Percentiles rank a stretch among this genome's conserved stretches.
Evolutionary conservation across 2,113 vertebrate genomes (phyloP).

Genomic region (Crotalus viridis): DNA sequence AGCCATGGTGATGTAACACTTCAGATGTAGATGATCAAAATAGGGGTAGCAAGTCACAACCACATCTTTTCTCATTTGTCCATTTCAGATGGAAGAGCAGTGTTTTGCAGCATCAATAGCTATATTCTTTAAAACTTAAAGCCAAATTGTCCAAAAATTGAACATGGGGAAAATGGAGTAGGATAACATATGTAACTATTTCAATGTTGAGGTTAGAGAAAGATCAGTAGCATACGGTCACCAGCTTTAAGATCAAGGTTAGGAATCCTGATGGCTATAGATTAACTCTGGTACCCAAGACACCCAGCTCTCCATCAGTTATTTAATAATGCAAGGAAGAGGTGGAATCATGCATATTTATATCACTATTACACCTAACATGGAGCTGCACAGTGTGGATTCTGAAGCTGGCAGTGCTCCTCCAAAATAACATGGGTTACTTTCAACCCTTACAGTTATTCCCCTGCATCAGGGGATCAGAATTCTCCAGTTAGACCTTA

Average conservation of each 20-base stretch:
- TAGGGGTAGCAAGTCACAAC: not conserved
- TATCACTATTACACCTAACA: not conserved
- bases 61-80: not conserved
- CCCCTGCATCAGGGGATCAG: not conserved
- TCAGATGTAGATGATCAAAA: not conserved
- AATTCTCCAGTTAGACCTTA: not conserved
- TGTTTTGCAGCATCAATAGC: not conserved
- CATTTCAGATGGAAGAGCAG: not conserved
- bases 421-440: not conserved
- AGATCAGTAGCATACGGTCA: not conserved
- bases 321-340: not conserved
- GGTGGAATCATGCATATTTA: not conserved
- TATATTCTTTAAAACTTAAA: not conserved
- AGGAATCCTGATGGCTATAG: not conserved
- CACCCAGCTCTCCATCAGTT: not conserved
- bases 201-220: not conserved
- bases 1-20: not conserved
- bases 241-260: not conserved
- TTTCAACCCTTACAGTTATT: not conserved
- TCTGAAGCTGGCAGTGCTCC: not conserved
- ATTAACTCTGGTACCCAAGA: not conserved
- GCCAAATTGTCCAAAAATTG: not conserved
- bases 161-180: not conserved
- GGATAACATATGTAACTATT: not conserved
- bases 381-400: not conserved